A percentile compares a stretch with the other conserved stretches of the same genome.
These are phyloP conservation scores for Chaetops frenatus DNA, from an alignment of 2,113 vertebrate species.

Conservation along the genomic window DNA sequence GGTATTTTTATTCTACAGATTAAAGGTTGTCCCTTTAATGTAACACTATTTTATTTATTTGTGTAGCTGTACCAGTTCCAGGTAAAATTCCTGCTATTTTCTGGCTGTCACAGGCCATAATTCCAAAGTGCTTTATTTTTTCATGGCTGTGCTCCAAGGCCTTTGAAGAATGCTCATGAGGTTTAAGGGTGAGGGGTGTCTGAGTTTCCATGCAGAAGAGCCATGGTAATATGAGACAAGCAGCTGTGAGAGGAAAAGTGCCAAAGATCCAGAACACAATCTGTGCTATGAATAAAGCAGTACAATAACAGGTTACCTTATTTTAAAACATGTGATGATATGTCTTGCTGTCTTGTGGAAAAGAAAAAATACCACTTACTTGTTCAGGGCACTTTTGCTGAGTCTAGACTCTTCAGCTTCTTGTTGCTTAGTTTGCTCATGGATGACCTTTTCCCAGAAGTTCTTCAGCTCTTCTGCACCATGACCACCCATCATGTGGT, in stretches of 20 bases:
- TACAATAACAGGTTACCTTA: conserved; percentile 27
- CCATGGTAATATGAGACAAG: conserved; percentile 39
- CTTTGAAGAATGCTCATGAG: conserved; percentile 46
- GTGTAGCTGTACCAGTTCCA: not conserved
- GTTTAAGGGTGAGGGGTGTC: not conserved
- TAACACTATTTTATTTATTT: not conserved
- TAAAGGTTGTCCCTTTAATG: not conserved
- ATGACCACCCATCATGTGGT: not conserved
- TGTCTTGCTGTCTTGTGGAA: not conserved
- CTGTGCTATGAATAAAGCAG: conserved; percentile 55
- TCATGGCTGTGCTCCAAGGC: not conserved
- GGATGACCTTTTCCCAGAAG: conserved; percentile 64
- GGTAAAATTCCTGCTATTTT: conserved; percentile 10
- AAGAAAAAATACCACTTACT: conserved; percentile 47
- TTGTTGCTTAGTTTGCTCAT: conserved; percentile 20
- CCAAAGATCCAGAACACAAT: conserved; percentile 37
- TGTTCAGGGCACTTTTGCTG: conserved; percentile 55
- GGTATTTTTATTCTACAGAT: not conserved
- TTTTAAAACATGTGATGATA: not conserved
- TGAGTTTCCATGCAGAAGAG: conserved; percentile 44
- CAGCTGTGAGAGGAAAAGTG: conserved; percentile 35
- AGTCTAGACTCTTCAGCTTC: conserved; percentile 47
- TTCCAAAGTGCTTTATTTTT: conserved; percentile 38
- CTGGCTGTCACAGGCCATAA: not conserved
- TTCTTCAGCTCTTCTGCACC: conserved; percentile 49